These are phyloP conservation scores for Amblyornis subalaris DNA, from an alignment of 2,113 vertebrate genomes.

Conservation along the genomic window DNA sequence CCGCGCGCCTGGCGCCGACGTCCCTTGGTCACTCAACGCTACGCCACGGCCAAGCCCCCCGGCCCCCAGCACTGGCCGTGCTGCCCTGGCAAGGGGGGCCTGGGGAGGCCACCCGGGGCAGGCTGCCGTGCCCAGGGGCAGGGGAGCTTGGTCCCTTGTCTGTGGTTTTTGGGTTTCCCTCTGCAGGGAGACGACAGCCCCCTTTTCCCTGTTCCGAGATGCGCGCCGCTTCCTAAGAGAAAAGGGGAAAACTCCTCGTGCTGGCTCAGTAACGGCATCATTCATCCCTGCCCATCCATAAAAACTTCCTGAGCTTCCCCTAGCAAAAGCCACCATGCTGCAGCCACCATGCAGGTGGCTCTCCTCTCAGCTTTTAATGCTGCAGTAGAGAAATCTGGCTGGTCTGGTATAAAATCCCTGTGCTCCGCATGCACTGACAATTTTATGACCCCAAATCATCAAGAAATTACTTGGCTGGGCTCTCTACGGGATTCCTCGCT, in stretches of 20 bases:
- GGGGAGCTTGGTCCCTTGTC: not conserved
- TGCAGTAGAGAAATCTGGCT: not conserved
- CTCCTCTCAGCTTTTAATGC: not conserved
- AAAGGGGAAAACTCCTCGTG: not conserved
- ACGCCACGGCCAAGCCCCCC: not conserved
- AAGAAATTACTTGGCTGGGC: not conserved
- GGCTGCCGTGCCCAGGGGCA: not conserved
- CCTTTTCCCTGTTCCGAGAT: not conserved
- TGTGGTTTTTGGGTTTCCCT: conserved; percentile 72
- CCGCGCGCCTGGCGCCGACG: not conserved
- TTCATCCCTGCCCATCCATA: not conserved
- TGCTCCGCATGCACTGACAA: not conserved
- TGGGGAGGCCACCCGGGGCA: not conserved
- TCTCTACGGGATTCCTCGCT: not conserved
- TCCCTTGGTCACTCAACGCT: not conserved
- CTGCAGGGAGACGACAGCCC: not conserved
- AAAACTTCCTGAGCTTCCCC: not conserved
- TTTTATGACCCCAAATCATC: conserved; percentile 17
- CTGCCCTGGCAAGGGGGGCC: not conserved
- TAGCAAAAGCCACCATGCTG: not conserved
- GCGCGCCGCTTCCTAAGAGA: not conserved
- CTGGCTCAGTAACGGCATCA: rapidly evolving
- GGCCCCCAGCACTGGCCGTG: not conserved
- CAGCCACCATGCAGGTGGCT: not conserved
- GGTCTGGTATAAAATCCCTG: not conserved